Conservation (phyloP, 1,140 invertebrate genomes). For the Heliconius congener region DNA sequence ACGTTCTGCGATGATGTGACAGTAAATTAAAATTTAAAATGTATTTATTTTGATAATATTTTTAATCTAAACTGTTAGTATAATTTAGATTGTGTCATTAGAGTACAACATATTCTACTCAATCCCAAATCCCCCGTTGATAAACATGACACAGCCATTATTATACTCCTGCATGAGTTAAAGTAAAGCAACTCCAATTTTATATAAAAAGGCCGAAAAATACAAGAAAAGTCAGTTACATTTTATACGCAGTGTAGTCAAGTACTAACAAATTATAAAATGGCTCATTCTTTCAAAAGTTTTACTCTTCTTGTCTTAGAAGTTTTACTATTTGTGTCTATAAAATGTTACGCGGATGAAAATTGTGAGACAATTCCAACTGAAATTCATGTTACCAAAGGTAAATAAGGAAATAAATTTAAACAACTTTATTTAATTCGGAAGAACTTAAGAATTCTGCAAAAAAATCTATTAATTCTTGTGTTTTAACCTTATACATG, state of each 20-base stretch:
- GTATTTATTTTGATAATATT: neutral
- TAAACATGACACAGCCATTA: slow-evolving; percentile 23
- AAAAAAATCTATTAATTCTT: no score
- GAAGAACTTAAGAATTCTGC: no score
- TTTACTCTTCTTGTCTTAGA: slow-evolving; percentile 16
- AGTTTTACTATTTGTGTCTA: slow-evolving; percentile 20
- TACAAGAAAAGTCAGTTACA: slow-evolving; percentile 19
- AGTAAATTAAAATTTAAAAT: no score
- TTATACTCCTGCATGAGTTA: neutral
- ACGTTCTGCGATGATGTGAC: no score
- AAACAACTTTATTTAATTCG: neutral
- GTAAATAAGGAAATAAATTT: slow-evolving; percentile 35
- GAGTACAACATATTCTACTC: slow-evolving; percentile 32
- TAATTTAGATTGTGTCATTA: neutral
- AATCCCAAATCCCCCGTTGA: slow-evolving; percentile 27
- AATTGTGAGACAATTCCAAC: slow-evolving; percentile 68
- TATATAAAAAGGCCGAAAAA: slow-evolving; percentile 34
- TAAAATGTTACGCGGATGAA: slow-evolving; percentile 58
- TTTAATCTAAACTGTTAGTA: neutral
- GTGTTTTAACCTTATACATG: neutral
- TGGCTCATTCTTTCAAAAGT: slow-evolving; percentile 19
- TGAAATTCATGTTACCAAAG: slow-evolving; percentile 75
- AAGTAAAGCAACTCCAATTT: slow-evolving; percentile 13
- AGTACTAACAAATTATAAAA: slow-evolving; percentile 22
- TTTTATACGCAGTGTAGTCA: slow-evolving; percentile 15